Base-by-base conservation (phyloP, 1,140 invertebrate genomes). In the Oppia nitens region DNA sequence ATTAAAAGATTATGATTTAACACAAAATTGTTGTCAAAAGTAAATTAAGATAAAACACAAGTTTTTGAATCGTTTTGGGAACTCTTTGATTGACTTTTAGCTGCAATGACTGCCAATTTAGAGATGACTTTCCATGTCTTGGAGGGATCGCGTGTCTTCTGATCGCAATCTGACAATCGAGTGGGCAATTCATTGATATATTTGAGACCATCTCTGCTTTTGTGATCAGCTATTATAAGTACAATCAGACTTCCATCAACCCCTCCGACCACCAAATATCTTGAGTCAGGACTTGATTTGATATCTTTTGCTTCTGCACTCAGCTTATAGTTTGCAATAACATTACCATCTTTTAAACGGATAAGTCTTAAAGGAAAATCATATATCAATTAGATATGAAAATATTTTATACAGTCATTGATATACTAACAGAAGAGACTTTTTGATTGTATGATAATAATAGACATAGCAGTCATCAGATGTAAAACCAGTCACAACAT, bases 391-490 rank as follows among this genome's bases (percentile, higher is more conserved):
- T 47, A n/a, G n/a, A n/a, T n/a, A n/a, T n/a, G n/a, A n/a, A n/a
- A n/a, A n/a, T n/a, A n/a, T n/a, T n/a, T n/a, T 12, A 47, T 12
- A 47, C 45, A n/a, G n/a, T n/a, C n/a, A 47, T 47, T 47, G n/a
- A n/a, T n/a, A n/a, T n/a, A n/a, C n/a, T n/a, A n/a, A n/a, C n/a
- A n/a, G 77, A 50, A 96, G 77, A 9, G 91, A 96, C 73, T 93
- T 88, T 62, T 85, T 81, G 9, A 88, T 88, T 64, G 87, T 91
- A 68, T 97, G 92, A 66, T 97, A 97, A 70, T 98, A 98, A 2
- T 96, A 76, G 3, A 97, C 91, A 66, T 98, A 95, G 64, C 92
- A 83, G 66, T 96, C 89, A 11, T 84, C 92, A 62, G 83, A 83
- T 45, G 90, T 95, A 69, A 98, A 98, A 73, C 87, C 81, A 51